These are phyloP conservation scores for Psittacula derbiana DNA, from an alignment of 2,797 vertebrate genomes.

Conservation along the genomic window DNA sequence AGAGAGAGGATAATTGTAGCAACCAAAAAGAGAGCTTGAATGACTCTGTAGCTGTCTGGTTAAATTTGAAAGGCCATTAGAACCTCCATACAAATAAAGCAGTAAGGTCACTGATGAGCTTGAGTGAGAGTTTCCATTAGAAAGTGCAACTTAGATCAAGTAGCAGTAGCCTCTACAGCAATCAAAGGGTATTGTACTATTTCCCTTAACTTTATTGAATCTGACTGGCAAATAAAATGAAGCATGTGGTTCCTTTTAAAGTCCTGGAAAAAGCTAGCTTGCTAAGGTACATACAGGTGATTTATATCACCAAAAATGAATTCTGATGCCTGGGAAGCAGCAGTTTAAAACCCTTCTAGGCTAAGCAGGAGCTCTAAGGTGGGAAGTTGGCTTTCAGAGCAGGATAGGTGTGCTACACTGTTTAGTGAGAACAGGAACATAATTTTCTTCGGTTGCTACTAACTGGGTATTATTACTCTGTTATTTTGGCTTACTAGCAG, in stretches of 20 bases:
- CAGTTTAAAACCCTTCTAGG: background rate
- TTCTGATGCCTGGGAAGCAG: background rate
- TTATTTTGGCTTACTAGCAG: background rate
- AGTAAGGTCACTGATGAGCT: background rate
- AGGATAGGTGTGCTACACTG: background rate
- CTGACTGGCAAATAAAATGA: background rate
- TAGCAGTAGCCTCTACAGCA: background rate
- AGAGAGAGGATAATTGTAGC: background rate
- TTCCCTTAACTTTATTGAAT: background rate
- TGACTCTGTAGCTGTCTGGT: background rate
- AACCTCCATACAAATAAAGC: background rate
- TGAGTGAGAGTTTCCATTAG: background rate
- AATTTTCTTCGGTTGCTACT: background rate
- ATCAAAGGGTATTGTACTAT: background rate
- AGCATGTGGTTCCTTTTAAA: constrained; percentile 3
- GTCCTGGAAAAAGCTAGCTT: background rate
- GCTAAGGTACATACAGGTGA: background rate
- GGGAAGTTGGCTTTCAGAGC: background rate
- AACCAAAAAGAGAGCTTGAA: background rate
- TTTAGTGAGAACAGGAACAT: background rate
- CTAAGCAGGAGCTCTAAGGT: background rate
- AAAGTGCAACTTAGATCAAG: background rate
- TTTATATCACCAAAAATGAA: background rate
- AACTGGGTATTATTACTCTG: background rate
- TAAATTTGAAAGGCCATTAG: background rate